Base-by-base conservation (phyloP, 2,888 invertebrate genomes). In the Drosophila peninsularis region DNA sequence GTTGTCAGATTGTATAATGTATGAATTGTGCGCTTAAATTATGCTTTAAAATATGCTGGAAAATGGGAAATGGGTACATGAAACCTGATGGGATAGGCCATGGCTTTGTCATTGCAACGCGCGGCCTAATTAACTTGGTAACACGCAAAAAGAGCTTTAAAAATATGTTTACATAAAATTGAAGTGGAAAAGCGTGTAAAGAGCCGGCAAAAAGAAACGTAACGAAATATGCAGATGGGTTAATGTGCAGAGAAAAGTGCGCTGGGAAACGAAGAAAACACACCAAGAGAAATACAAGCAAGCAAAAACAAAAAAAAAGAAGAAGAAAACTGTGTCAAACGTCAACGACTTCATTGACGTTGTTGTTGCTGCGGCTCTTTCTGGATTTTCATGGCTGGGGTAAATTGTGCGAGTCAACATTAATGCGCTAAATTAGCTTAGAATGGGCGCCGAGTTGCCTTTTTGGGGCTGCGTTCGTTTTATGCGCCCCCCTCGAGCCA, bases 341-440 rank as follows among this genome's bases (percentile, higher is more conserved):
- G 85, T 86, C 88, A 85, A 88, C 73, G 88, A 85, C 84, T 82
- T 65, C 50, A 53, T 53, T 27, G 52, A 37, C 17, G 37, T 37
- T 24, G 60, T 30, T 42, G 19, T 37, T 62, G 55, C 37, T 53
- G 39, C 49, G 50, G 66, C 44, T 62, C 37, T 50, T 77, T 50
- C 52, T 78, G 57, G 49, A 77, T 66, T 83, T 73, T 69, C 49
- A 70, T 71, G 67, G 65, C 47, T 68, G 71, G 76, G 68, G 66
- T 74, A 80, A 85, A 85, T 84, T 86, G 88, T 77, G 80, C 83
- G 83, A 88, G 86, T 69, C 71, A 86, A 80, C 80, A 80, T 78
- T 78, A 84, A 84, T 86, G 88, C 74, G 78, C 72, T 86, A 72
- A 84, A 84, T 84, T 84, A 80, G 77, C 83, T 83, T 86, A 83